These are phyloP conservation scores for Cordilura impudica DNA, from an alignment of 2,888 invertebrate genomes.

Conservation along the genomic window DNA sequence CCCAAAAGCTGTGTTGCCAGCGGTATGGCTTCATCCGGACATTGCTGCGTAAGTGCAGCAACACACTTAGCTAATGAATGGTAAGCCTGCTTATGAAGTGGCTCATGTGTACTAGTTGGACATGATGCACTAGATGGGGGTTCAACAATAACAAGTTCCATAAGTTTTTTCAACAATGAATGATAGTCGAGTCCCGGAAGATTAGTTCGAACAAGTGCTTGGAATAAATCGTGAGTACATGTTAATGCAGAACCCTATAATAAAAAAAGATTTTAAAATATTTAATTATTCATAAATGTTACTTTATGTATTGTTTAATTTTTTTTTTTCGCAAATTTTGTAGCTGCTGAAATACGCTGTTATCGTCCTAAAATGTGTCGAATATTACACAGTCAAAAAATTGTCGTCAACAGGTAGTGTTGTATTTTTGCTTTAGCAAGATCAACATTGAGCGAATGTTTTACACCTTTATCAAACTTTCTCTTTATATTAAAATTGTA, in stretches of 20 bases:
- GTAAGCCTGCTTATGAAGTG: slow-evolving; percentile 87
- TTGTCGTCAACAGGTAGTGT: too few relatives aligned
- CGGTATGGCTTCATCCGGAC: slow-evolving; percentile 84
- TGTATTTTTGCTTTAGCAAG: too few relatives aligned
- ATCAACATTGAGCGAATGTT: too few relatives aligned
- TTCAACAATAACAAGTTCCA: slow-evolving; percentile 82
- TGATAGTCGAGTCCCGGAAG: slow-evolving; percentile 89
- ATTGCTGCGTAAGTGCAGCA: slow-evolving; percentile 92
- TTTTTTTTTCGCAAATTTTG: too few relatives aligned
- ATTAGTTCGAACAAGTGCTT: slow-evolving; percentile 91
- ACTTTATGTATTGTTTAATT: background rate
- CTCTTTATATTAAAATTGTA: too few relatives aligned
- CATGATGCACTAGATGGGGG: slow-evolving; percentile 69
- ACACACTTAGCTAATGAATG: slow-evolving; percentile 98
- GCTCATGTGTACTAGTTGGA: slow-evolving; percentile 73
- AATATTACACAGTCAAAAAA: too few relatives aligned
- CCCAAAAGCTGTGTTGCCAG: slow-evolving; percentile 84
- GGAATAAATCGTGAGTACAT: slow-evolving; percentile 94
- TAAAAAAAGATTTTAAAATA: background rate
- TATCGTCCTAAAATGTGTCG: too few relatives aligned
- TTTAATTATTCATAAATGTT: background rate
- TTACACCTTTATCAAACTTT: too few relatives aligned
- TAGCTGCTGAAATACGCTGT: too few relatives aligned
- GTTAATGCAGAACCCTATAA: slow-evolving; percentile 89
- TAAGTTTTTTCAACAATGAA: slow-evolving; percentile 87